Evolutionary conservation across 2,113 vertebrate genomes (phyloP).

Genomic region (Epinephelus cyanopodus): DNA sequence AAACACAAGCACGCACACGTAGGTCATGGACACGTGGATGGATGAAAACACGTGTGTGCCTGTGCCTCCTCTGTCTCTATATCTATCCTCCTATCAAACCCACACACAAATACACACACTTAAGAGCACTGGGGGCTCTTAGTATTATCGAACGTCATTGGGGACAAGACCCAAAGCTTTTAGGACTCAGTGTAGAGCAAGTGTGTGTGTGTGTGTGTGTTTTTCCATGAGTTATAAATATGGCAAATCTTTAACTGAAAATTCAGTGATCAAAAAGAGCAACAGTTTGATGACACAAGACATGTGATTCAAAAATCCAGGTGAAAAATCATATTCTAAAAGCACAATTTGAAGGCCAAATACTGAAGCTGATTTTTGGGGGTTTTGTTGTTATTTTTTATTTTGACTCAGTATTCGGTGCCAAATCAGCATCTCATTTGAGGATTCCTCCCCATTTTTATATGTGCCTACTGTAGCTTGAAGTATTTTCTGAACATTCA

Average conservation of each 20-base stretch:
- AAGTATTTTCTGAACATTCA: neutral
- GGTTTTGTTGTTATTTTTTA: neutral
- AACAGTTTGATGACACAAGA: too few relatives aligned
- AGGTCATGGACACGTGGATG: neutral
- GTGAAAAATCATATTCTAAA: too few relatives aligned
- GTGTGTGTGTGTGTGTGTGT: neutral
- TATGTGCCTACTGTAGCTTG: neutral
- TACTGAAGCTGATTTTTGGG: neutral
- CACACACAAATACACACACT: neutral
- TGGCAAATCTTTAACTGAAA: neutral
- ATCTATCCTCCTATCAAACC: neutral
- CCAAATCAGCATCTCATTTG: neutral
- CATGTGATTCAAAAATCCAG: too few relatives aligned
- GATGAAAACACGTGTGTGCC: neutral
- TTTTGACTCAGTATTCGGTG: neutral
- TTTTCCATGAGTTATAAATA: neutral
- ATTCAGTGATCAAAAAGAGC: neutral
- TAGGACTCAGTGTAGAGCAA: neutral
- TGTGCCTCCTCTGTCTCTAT: neutral
- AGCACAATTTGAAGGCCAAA: neutral
- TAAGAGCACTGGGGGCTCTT: neutral
- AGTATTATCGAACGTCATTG: neutral
- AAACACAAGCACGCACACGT: neutral
- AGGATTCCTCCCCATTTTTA: neutral
- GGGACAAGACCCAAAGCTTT: conserved; percentile 5